Evolutionary conservation across 2,113 vertebrate species (phyloP).

Genomic region (Chitala chitala): DNA sequence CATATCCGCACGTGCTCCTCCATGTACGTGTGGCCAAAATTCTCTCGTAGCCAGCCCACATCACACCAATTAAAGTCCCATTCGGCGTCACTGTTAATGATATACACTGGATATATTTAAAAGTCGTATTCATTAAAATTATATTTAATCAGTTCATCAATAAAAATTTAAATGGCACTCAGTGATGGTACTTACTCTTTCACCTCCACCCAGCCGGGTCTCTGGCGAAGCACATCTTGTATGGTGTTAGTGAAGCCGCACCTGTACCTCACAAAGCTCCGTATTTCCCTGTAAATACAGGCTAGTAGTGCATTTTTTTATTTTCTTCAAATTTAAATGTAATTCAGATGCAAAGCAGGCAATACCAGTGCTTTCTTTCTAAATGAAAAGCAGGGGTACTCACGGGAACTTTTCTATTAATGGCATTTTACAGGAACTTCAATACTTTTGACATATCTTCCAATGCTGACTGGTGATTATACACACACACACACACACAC

Average conservation of each 20-base stretch:
- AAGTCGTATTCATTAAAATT: too few relatives aligned
- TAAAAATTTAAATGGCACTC: too few relatives aligned
- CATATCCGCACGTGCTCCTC: constrained; percentile 79
- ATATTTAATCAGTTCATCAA: too few relatives aligned
- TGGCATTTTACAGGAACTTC: not conserved
- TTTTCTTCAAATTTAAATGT: too few relatives aligned
- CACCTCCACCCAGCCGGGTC: constrained; percentile 80
- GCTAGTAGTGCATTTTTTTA: too few relatives aligned
- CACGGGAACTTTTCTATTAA: not conserved
- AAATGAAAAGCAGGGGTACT: too few relatives aligned
- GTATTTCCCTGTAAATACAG: constrained; percentile 63
- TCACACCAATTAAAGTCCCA: constrained; percentile 94
- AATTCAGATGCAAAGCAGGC: not conserved
- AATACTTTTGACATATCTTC: too few relatives aligned
- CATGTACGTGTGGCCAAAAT: constrained; percentile 79
- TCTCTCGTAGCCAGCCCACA: constrained; percentile 78
- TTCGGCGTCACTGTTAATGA: constrained; percentile 67
- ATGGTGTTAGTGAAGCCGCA: constrained; percentile 70
- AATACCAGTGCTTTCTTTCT: constrained; percentile 4
- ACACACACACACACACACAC: too few relatives aligned
- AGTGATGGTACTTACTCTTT: constrained; percentile 72
- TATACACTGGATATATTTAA: not conserved
- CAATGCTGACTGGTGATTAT: too few relatives aligned
- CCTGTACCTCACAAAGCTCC: constrained; percentile 70
- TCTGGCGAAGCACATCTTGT: constrained; percentile 69